phyloP scores from a whole-genome alignment of 1,140 invertebrate genomes.

The Zaprionus taronus region DNA sequence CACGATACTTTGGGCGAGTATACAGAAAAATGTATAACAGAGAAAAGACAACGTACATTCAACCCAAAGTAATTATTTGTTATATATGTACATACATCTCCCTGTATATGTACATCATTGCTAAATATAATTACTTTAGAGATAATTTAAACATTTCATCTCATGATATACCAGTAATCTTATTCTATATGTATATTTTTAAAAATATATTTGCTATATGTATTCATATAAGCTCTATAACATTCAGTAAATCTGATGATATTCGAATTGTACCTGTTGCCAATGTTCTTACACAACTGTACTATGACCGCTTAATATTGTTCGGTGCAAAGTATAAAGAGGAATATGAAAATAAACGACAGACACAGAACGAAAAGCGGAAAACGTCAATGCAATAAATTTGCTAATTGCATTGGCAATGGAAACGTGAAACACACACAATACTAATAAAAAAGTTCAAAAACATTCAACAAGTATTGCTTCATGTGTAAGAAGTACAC shows the following conservation, averaged over 20 bases:
- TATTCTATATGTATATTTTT: background rate
- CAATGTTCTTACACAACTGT: constrained; percentile 25
- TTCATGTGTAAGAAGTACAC: constrained; percentile 59
- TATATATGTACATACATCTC: background rate
- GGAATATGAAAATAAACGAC: constrained; percentile 32
- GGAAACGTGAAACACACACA: constrained; percentile 56
- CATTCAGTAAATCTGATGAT: constrained; percentile 4
- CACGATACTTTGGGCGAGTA: background rate
- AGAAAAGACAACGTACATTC: constrained; percentile 25
- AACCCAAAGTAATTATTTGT: constrained; percentile 20
- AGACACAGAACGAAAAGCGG: constrained; percentile 48
- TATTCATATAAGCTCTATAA: background rate
- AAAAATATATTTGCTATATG: background rate
- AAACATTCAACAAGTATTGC: constrained; percentile 72
- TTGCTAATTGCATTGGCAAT: constrained; percentile 75
- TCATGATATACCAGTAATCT: background rate
- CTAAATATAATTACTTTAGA: background rate
- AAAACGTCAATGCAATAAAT: constrained; percentile 66
- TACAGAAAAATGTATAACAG: background rate
- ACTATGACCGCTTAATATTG: constrained; percentile 13
- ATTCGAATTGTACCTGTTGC: constrained; percentile 8
- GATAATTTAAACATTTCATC: constrained; percentile 1
- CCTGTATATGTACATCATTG: background rate
- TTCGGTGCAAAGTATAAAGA: constrained; percentile 15
- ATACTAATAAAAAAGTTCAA: constrained; percentile 61